Base-by-base conservation (phyloP, 2,113 vertebrate genomes). In the Dunckerocampus dactyliophorus region DNA sequence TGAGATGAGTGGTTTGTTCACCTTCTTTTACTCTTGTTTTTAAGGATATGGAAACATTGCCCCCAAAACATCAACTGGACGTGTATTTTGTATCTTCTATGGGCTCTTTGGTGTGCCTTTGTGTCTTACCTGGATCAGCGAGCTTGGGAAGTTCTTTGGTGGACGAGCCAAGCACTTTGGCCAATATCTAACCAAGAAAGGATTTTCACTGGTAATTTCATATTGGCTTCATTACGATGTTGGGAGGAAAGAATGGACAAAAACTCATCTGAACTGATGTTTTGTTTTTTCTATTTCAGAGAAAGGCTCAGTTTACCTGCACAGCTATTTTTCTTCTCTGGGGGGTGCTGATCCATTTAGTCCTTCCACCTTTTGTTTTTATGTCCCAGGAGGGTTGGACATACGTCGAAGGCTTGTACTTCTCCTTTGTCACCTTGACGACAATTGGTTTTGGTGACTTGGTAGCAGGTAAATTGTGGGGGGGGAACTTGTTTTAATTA, bases 401-500 rank as follows among this genome's bases (percentile, higher is more conserved):
- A 59, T 99, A 99, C 61, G 88, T 98, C 1, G 95, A 98, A 81
- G 95, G 96, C 43, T 92, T 98, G 74, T 99, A 98, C 82, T 99
- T 95, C 84, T 98, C 96, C 17, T 99, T 98, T 69, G 95, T 97
- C 82, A 98, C 97, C 56, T 94, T 98, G 87, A 94, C 94, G 59
- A 99, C 97, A 65, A 96, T 98, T 62, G 96, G 97, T 72, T 99
- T 99, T 69, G 96, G 97, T 49, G 96, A 99, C 85, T 92, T 95
- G 37, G 96, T 99, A 49, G 94, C 97, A 62, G 97, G 96, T 98
- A 71, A 72, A 81, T 50, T 65, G 21, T 48, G 13, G 45, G 51
- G 21, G 51, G 13, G 45, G 51, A 19, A 48, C 37, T 12, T 1
- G 1, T 42, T 28, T 19, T 15, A 39, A 2, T 61, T 16, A 14